Percentiles rank a stretch among this genome's conserved stretches.
Conservation (phyloP, 1,140 invertebrate species). For the Bombus haemorrhoidalis region DNA sequence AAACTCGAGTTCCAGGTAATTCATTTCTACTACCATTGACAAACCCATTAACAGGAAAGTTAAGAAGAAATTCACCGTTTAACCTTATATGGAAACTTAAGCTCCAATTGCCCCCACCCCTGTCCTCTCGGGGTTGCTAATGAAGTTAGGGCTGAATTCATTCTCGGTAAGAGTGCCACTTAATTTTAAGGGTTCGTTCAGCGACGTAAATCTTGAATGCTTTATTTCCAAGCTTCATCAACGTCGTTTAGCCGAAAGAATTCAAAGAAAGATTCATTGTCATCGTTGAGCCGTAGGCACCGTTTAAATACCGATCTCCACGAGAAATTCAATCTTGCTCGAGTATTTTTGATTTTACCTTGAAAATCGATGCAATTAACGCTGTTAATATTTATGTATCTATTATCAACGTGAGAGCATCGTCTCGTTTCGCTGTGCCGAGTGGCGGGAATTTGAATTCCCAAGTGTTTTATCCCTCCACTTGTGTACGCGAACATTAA, state of each 20-base stretch:
- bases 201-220: neutral
- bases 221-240: neutral
- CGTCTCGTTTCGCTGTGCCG: neutral
- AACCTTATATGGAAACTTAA: conserved; percentile 25
- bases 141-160: conserved; percentile 11
- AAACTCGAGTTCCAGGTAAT: neutral
- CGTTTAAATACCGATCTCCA: neutral
- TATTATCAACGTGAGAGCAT: neutral
- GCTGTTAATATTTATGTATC: conserved; percentile 34
- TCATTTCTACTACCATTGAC: neutral
- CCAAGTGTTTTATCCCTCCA: neutral
- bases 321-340: neutral
- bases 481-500: neutral
- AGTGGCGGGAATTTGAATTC: conserved; percentile 32
- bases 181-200: neutral
- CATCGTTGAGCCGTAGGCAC: neutral
- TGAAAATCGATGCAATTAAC: neutral
- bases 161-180: conserved; percentile 10
- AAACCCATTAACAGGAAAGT: neutral
- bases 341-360: neutral
- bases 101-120: neutral
- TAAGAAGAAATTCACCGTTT: conserved; percentile 2
- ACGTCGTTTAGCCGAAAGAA: neutral
- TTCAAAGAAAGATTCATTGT: neutral
- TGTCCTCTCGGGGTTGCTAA: neutral